phyloP scores from a whole-genome alignment of 1,140 invertebrate species.

The Ctenoplectra terminalis region DNA sequence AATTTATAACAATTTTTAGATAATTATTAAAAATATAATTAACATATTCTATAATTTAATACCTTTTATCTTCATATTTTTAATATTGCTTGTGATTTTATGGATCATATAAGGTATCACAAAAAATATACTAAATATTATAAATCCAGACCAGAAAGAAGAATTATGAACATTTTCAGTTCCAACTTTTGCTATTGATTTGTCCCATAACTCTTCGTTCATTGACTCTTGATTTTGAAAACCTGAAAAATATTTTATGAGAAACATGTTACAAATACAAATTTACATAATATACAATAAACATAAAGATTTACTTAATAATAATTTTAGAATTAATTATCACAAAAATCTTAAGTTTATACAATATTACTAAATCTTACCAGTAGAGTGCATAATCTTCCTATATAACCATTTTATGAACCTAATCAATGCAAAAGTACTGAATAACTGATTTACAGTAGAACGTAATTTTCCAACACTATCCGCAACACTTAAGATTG shows the following conservation, averaged over 20 bases:
- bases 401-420: conserved; percentile 91
- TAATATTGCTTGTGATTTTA: conserved; percentile 87
- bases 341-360: background rate
- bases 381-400: conserved; percentile 88
- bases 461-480: conserved; percentile 93
- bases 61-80: conserved; percentile 80
- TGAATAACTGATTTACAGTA: conserved; percentile 93
- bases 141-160: conserved; percentile 87
- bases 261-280: conserved; percentile 11
- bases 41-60: background rate
- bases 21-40: conserved; percentile 65
- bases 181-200: conserved; percentile 75
- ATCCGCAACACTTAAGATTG: conserved; percentile 97
- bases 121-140: conserved; percentile 94
- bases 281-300: background rate
- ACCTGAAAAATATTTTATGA: conserved; percentile 63
- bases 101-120: conserved; percentile 96
- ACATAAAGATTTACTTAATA: background rate
- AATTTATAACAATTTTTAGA: conserved; percentile 17
- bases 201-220: conserved; percentile 76
- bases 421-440: conserved; percentile 91
- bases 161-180: conserved; percentile 51
- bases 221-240: conserved; percentile 82
- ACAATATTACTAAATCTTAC: conserved; percentile 78
- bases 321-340: background rate